Base-by-base conservation (phyloP, 2,888 invertebrate genomes). In the Drosophila monieri region DNA sequence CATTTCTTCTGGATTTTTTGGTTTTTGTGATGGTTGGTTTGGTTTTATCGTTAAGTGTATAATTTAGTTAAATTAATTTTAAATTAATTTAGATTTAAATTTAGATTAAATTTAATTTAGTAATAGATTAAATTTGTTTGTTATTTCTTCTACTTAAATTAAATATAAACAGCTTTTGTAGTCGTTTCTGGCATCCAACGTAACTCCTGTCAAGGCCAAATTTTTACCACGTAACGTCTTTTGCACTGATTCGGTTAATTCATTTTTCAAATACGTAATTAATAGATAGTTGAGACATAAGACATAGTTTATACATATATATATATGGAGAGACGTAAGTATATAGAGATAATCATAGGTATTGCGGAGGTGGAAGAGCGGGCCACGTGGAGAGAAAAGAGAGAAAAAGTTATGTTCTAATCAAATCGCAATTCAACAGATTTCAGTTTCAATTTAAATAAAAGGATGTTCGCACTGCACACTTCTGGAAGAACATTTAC, bases 101-200 rank as follows among this genome's bases (percentile, higher is more conserved):
- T 48, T 43, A 43, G 30, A 56, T 55, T 66, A 44, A 71, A 55
- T 53, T 62, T 59, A 58, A 56, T 58, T 73, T 85, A 81, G 77
- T 74, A 77, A 76, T 85, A 78, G 68, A 73, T 86, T 84, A 61
- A 86, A 84, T 85, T 85, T 76, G 77, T 84, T 61, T 87, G 69
- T 85, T 83, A 80, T 74, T 83, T 88, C 71, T 77, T 87, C 89
- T 90, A 89, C 89, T 90, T 90, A 88, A 84, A 88, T 81, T 69
- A 70, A 69, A 69, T 69, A 69, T 89, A 90, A 90, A 91, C 91
- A 89, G 90, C 90, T 89, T 91, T 91, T 89, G 91, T 90, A 90
- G 91, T 91, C 90, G 90, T 89, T 89, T 91, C 90, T 91, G 91
- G 91, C 90, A 91, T 91, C 91, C 91, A 91, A 89, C 91, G 90